Evolutionary conservation across 2,113 vertebrate genomes (phyloP).

Genomic region (Apodemus speciosus): DNA sequence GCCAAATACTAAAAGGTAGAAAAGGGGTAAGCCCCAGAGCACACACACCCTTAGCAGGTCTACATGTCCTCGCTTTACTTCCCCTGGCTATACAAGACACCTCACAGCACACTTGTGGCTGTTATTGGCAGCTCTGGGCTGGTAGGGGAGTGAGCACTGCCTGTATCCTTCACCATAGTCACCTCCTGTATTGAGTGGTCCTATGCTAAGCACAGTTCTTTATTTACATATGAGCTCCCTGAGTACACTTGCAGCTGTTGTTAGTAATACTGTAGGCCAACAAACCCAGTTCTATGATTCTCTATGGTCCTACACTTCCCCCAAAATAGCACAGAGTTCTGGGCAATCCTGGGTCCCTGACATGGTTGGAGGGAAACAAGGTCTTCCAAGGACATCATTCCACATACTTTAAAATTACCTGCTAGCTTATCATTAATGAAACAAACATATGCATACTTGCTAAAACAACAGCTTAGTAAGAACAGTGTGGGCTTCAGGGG

Average conservation of each 20-base stretch:
- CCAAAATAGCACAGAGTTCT: not conserved
- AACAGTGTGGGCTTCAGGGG: not conserved
- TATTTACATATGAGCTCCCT: not conserved
- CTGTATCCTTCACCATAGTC: not conserved
- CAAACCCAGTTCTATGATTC: not conserved
- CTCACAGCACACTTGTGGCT: not conserved
- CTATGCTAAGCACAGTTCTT: not conserved
- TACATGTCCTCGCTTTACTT: not conserved
- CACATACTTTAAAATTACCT: not conserved
- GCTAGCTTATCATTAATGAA: not conserved
- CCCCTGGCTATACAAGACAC: not conserved
- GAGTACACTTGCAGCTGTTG: not conserved
- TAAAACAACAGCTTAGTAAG: not conserved
- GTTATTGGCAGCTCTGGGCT: not conserved
- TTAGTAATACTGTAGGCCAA: not conserved
- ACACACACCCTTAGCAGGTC: not conserved
- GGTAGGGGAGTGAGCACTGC: not conserved
- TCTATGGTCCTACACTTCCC: not conserved
- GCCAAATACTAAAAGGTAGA: not conserved
- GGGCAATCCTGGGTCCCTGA: not conserved
- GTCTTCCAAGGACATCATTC: not conserved
- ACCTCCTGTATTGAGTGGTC: not conserved
- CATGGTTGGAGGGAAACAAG: not conserved
- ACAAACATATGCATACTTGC: not conserved
- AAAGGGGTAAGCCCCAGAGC: too few relatives aligned